Base-by-base conservation (phyloP, 1,140 invertebrate genomes). In the Cecropterus lyciades region DNA sequence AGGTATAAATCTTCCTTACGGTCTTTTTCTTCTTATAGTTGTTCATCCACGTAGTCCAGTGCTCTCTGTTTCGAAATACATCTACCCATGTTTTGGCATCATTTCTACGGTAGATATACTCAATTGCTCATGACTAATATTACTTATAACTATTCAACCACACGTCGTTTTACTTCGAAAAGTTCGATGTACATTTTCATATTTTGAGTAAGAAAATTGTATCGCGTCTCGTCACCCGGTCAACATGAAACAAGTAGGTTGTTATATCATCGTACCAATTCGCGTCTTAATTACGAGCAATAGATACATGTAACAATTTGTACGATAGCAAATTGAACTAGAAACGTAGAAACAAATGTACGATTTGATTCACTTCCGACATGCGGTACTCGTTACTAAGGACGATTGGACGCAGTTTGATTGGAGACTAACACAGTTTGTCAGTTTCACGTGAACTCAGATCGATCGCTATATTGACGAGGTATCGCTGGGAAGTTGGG, bases 251-350 rank as follows among this genome's bases (percentile, higher is more conserved):
- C 56, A 60, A 33, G 3, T 48, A 24, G 8, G 27, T 0, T 60
- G 45, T 49, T 62, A 62, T 33, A 27, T 51, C 16, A 62, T 24
- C 16, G 27, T 14, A 13, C 46, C 46, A 51, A 51, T 62, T 49
- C 59, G 46, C 45, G 48, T 62, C 59, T 62, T 51, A 62, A 62
- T 62, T 62, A 60, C 46, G 30, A 40, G 46, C 45, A 30, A 30
- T 51, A 49, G 59, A 49, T 62, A 16, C 59, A 62, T 62, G 59
- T 62, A 51, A 51, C 59, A 62, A 62, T 62, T 51, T 62, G 59
- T 62, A 62, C 46, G 59, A 62, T 62, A 62, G 30, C 30, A 49
- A 60, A 62, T 62, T 62, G 59, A 46, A 24, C 30, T 51, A 24
- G 24, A 62, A 62, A 62, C 30, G 27, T 40, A 24, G 24, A 62